A percentile compares a stretch with the other conserved stretches of the same genome.
Conservation (phyloP, 2,113 vertebrate species). For the Onychostruthus taczanowskii region DNA sequence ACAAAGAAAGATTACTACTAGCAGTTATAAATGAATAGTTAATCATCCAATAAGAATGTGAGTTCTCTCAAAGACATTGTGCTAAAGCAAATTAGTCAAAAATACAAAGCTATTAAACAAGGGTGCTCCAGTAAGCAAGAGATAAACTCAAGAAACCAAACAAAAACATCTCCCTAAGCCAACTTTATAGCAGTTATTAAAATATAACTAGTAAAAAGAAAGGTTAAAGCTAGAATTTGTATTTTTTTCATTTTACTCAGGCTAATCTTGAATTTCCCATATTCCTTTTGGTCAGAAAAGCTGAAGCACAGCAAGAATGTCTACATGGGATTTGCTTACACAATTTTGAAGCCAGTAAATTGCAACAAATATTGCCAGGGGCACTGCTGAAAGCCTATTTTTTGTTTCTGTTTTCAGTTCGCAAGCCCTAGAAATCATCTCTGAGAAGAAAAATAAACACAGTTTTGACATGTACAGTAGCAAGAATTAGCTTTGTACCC, state of each 20-base stretch:
- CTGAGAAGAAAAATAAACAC: conserved; percentile 19
- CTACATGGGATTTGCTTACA: not conserved
- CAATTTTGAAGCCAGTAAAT: not conserved
- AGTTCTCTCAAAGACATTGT: not conserved
- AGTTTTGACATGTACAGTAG: conserved; percentile 4
- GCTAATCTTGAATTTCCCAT: not conserved
- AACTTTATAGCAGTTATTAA: not conserved
- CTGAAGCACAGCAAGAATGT: not conserved
- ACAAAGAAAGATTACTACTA: conserved; percentile 57
- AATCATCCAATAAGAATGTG: conserved; percentile 42
- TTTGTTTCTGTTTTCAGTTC: not conserved
- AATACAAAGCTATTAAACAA: not conserved
- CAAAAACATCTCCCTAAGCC: not conserved
- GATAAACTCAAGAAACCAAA: not conserved
- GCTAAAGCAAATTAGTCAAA: not conserved
- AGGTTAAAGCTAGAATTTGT: not conserved
- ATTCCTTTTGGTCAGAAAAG: not conserved
- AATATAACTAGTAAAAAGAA: not conserved
- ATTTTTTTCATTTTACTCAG: not conserved
- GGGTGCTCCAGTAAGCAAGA: not conserved
- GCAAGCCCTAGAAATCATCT: not conserved
- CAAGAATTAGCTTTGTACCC: not conserved
- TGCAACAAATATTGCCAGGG: not conserved
- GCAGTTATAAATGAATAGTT: conserved; percentile 46
- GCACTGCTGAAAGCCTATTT: not conserved